Conservation (phyloP, 2,888 invertebrate genomes). For the Meandrusa payeni region DNA sequence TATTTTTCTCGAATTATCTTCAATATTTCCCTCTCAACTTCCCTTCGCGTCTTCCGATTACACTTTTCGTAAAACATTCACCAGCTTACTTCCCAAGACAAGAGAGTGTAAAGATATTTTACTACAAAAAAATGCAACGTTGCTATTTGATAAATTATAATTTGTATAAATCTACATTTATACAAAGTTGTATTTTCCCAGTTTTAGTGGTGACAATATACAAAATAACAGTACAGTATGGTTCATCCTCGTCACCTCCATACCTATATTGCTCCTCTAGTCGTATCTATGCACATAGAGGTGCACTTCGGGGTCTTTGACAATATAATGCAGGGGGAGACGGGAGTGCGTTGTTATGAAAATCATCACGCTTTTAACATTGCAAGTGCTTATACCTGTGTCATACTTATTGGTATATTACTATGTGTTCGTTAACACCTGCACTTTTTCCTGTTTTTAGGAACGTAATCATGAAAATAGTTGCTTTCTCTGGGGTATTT, state of each 20-base stretch:
- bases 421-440: constrained; percentile 5
- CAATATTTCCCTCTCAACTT: too few relatives aligned
- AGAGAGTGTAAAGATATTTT: too few relatives aligned
- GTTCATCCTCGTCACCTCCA: constrained; percentile 54
- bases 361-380: constrained; percentile 47
- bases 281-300: constrained; percentile 18
- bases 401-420: constrained; percentile 11
- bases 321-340: constrained; percentile 37
- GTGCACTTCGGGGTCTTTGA: constrained; percentile 39
- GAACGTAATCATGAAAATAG: constrained; percentile 2
- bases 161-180: too few relatives aligned
- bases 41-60: too few relatives aligned
- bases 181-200: too few relatives aligned
- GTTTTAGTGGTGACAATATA: constrained; percentile 35
- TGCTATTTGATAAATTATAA: too few relatives aligned
- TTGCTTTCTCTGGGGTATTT: too few relatives aligned
- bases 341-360: constrained; percentile 42
- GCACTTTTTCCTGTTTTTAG: constrained; percentile 15
- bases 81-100: too few relatives aligned
- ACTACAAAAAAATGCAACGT: too few relatives aligned
- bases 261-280: constrained; percentile 26
- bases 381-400: constrained; percentile 26
- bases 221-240: constrained; percentile 48
- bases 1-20: too few relatives aligned
- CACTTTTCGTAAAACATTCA: too few relatives aligned